Base-by-base conservation (phyloP, 2,888 invertebrate genomes). In the Nomada flava region DNA sequence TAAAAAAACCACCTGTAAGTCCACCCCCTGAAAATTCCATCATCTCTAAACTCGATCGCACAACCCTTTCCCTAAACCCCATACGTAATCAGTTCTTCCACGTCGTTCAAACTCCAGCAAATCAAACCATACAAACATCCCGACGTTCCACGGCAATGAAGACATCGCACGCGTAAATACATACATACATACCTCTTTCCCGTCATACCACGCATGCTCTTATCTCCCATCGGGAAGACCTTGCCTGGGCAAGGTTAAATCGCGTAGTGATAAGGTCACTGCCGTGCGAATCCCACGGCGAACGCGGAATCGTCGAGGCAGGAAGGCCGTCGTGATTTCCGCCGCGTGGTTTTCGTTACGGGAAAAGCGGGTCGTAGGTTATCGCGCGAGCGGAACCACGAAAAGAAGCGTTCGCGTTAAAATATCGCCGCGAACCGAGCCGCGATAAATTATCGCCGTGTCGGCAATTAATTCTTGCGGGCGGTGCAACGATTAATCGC, bases 381-480 rank as follows among this genome's bases (percentile, higher is more conserved):
- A 87, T 81, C 86, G 73, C 74, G 77, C 79, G 76, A 68, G 57
- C 55, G 76, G 62, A 63, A 69, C 77, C 73, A 68, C 76, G 77
- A 79, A 87, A 85, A 85, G 55, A 55, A 13, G 81, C 76, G 79
- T 67, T 69, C 79, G 70, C 67, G 75, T 62, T 87, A 82, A 87
- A 87, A 87, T 87, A 87, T 87, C 82, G 73, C 73, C 72, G 81
- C 75, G 76, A 36, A 62, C 59, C 79, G 67, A 52, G 64, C 50
- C 23, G 55, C 85, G 76, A 87, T 87, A 87, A 87, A 87, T 87
- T 85, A 87, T 85, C 73, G 57, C 79, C 15, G 53, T 63, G 76
- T 52, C 72, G 70, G 82, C 87, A 77, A 87, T 87, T 87, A 87
- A 87, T 87, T 87, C 79, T 82, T 85, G 76, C 80, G 44, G 29